Conservation (phyloP, 2,888 invertebrate species). For the Chymomyza procnemis region DNA sequence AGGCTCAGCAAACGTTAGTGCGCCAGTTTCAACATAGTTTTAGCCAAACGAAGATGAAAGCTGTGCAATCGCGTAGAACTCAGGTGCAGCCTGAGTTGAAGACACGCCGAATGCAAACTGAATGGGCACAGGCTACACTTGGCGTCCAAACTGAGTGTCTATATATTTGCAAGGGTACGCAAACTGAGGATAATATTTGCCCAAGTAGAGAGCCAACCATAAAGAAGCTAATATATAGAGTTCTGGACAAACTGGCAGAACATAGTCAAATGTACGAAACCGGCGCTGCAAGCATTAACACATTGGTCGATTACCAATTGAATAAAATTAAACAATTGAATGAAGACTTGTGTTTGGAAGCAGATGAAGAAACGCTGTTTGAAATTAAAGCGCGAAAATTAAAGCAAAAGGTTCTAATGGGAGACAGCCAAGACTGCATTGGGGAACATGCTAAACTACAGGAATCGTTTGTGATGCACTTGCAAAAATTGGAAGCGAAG, state of each 20-base stretch:
- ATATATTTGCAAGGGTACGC: slow-evolving; percentile 8
- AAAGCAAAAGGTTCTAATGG: background rate
- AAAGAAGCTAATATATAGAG: too few species aligned
- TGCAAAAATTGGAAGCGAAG: background rate
- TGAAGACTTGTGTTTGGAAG: too few species aligned
- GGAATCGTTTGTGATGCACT: background rate
- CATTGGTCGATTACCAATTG: too few species aligned
- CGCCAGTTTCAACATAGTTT: background rate
- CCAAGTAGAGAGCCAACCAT: slow-evolving; percentile 12
- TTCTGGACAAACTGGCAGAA: too few species aligned
- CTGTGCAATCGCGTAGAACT: slow-evolving; percentile 8
- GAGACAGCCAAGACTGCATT: background rate
- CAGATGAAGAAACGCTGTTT: too few species aligned
- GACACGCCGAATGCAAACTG: background rate
- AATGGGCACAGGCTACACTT: background rate
- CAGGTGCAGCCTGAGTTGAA: slow-evolving; percentile 22
- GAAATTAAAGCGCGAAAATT: too few species aligned
- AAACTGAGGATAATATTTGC: slow-evolving; percentile 3
- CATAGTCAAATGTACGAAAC: too few species aligned
- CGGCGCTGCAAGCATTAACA: slow-evolving; percentile 24
- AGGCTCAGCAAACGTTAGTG: background rate
- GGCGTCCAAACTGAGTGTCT: slow-evolving; percentile 4
- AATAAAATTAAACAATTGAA: too few species aligned
- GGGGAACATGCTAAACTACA: background rate
- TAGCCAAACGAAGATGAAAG: background rate